Base-by-base conservation (phyloP, 2,113 vertebrate species). In the Erythrocercus mccallii region DNA sequence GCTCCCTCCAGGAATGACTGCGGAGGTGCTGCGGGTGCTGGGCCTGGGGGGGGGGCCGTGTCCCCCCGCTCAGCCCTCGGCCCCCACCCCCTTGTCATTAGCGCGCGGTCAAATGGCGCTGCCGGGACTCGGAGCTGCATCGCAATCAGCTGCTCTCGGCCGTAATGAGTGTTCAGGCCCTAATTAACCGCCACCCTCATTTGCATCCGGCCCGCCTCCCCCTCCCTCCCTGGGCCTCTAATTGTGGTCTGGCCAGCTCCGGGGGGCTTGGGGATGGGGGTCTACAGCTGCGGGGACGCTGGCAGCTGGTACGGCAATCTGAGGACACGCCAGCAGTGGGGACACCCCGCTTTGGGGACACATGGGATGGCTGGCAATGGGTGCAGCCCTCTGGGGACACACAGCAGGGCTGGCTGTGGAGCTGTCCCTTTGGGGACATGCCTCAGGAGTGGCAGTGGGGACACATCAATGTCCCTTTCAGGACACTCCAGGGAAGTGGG, bases 121-220 rank as follows among this genome's bases (percentile, higher is more conserved):
- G 88, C 95, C 78, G 86, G 86, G 92, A 89, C 27, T 78, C 81
- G 33, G n/a, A 21, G 84, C 81, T 78, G 94, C 97, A 96, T 96
- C 72, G 68, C 94, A 96, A 96, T 97, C 94, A 96, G 92, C 96
- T 86, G 91, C 92, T 97, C 83, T 76, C 30, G 44, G 71, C 90
- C 64, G 73, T 87, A 93, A 92, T 96, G 94, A 95, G 85, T 91
- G 87, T 96, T 91, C 92, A 94, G 88, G 86, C 86, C 82, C 84
- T 94, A 96, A 97, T 97, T 97, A 97, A 94, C 93, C 65, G 72
- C 84, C 87, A 61, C 81, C 81, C 65, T 95, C 64, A 96, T 97
- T 94, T 97, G 92, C 96, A 96, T 97, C 57, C 64, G 33, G 30
- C 16, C 57, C 61, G 5, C 27, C 42, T 3, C 7, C 8, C 5